phyloP scores from a whole-genome alignment of 2,888 invertebrate genomes.

The Orthonevra nobilis region DNA sequence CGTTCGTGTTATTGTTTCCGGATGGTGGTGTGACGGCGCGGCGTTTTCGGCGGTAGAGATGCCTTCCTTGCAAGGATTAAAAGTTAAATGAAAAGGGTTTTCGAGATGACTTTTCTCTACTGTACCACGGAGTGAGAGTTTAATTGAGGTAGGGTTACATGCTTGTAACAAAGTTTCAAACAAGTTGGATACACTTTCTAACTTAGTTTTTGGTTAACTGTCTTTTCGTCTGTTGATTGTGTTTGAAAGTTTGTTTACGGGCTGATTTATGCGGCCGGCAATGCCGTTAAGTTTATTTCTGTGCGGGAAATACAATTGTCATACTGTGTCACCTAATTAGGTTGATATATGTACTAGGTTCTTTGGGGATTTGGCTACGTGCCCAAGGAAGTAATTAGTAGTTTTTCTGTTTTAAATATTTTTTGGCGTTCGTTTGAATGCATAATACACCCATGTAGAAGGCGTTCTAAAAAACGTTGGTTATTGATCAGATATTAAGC shows the following conservation, averaged over 20 bases:
- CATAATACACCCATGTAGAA: too few species aligned
- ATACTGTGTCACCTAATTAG: slow-evolving; percentile 30
- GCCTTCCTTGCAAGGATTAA: slow-evolving; percentile 49
- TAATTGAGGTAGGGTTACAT: slow-evolving; percentile 60
- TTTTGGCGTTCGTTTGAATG: too few species aligned
- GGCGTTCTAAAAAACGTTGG: too few species aligned
- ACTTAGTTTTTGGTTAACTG: slow-evolving; percentile 1
- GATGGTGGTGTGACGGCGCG: background rate
- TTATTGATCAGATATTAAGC: too few species aligned
- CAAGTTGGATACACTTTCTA: slow-evolving; percentile 49
- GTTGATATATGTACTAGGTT: background rate
- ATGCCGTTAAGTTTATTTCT: slow-evolving; percentile 19
- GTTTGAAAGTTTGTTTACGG: slow-evolving; percentile 31
- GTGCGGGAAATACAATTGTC: slow-evolving; percentile 23
- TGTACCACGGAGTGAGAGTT: slow-evolving; percentile 55
- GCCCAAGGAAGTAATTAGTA: slow-evolving; percentile 17
- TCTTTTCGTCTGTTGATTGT: slow-evolving; percentile 35
- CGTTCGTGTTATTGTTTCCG: background rate
- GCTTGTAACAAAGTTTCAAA: slow-evolving; percentile 47
- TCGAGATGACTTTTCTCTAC: slow-evolving; percentile 55
- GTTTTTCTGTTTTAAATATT: too few species aligned
- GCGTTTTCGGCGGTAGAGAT: background rate
- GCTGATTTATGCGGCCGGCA: background rate
- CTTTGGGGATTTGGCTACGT: slow-evolving; percentile 7
- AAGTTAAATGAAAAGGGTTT: slow-evolving; percentile 51